Base-by-base conservation (phyloP, 2,888 invertebrate species). In the Eupeodes luniger region DNA sequence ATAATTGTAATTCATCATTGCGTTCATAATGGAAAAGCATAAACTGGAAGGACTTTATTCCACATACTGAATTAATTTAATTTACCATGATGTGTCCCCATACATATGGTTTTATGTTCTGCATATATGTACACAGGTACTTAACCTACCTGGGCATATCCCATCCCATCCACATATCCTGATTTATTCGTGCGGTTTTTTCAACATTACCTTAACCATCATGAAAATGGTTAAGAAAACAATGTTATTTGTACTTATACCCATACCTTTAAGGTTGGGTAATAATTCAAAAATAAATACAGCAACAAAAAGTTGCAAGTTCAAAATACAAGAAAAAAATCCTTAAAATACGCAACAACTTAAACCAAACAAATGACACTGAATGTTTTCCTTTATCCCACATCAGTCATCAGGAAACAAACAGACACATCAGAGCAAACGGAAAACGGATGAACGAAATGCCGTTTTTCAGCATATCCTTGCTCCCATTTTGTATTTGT, bases 391-490 rank as follows among this genome's bases (percentile, higher is more conserved):
- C 51, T 85, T 59, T 34, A 55, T 76, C 57, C 74, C 76, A 70
- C 81, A 76, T 85, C 76, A 85, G 70, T 81, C 81, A 85, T 76
- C 70, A 70, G 70, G 76, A 75, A 36, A 51, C 75, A 76, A 75
- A 81, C 64, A 85, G 57, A 75, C 57, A 44, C 44, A 44, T 14
- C 40, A 75, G 69, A 75, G 67, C 74, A 84, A 80, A 75, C 19
- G 79, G 49, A 53, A 83, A 66, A 19, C 53, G 64, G 72, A 78
- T 72, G 40, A 79, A 19, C 55, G 44, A 47, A 76, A 85, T 76
- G 53, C 51, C 55, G 57, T 81, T 81, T 81, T 72, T 59, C 69
- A 62, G 59, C 66, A 66, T 66, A 76, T 85, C 81, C 76, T 85
- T 85, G 85, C 53, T 76, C 85, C 47, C 69, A 70, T 85, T 85